These are phyloP conservation scores for Gadopsis bispinosus DNA, from an alignment of 2,797 vertebrate species.

Conservation along the genomic window DNA sequence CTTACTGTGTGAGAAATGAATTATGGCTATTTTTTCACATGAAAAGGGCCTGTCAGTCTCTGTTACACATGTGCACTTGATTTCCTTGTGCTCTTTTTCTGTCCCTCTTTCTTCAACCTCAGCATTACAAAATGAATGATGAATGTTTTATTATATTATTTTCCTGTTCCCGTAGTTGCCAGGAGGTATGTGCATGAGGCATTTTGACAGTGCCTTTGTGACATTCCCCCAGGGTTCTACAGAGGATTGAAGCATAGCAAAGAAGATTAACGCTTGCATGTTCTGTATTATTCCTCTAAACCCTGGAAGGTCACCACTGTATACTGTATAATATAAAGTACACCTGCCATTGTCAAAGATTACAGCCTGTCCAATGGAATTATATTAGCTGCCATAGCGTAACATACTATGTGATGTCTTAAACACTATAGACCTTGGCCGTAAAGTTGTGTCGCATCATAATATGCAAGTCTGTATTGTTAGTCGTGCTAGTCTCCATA, in stretches of 20 bases:
- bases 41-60: slow-evolving; percentile 74
- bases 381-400: slow-evolving; percentile 42
- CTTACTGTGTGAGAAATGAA: slow-evolving; percentile 64
- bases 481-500: slow-evolving; percentile 20
- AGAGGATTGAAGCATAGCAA: slow-evolving; percentile 71
- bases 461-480: slow-evolving; percentile 27
- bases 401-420: slow-evolving; percentile 33
- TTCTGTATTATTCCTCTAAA: slow-evolving; percentile 78
- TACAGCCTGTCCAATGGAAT: slow-evolving; percentile 62
- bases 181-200: slow-evolving; percentile 60
- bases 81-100: slow-evolving; percentile 41
- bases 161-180: slow-evolving; percentile 59
- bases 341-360: slow-evolving; percentile 64
- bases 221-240: slow-evolving; percentile 72
- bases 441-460: slow-evolving; percentile 16
- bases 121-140: slow-evolving; percentile 77
- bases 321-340: slow-evolving; percentile 68
- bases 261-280: slow-evolving; percentile 76
- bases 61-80: slow-evolving; percentile 68
- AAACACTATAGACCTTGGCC: slow-evolving; percentile 15
- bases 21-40: slow-evolving; percentile 77
- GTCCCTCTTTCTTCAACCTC: slow-evolving; percentile 61
- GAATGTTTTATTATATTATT: slow-evolving; percentile 79
- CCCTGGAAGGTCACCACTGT: slow-evolving; percentile 75
- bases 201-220: slow-evolving; percentile 66